Base-by-base conservation (phyloP, 2,797 vertebrate genomes). In the Zenarchopterus dispar region DNA sequence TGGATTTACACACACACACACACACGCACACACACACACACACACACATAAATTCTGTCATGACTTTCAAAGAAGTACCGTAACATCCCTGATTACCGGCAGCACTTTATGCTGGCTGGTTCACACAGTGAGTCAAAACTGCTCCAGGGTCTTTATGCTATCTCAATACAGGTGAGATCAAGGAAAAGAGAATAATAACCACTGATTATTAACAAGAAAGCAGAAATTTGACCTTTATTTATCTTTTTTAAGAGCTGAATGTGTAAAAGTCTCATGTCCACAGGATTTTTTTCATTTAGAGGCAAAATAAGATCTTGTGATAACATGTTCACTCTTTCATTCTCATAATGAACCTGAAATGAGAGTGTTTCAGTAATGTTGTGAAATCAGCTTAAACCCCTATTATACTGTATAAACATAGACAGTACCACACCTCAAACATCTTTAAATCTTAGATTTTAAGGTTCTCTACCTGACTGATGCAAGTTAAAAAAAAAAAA, bases 301-400 rank as follows among this genome's bases (percentile, higher is more conserved):
- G 0, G 24, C 36, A 60, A 73, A 75, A 47, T 24, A 19, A 39
- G 6, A 23, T 47, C 62, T 19, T 82, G 84, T 77, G 66, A 57
- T 36, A 23, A 84, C 84, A 77, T 68, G 82, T 71, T 70, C 43
- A 46, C 57, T 77, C 43, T 56, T 77, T 77, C 44, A 57, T 74
- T 65, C n/a, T 70, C 44, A 44, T 18, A 45, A 24, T 67, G 46
- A 72, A 60, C 39, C 7, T 41, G 47, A 77, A 66, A 76, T 57
- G 67, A 59, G 57, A 63, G 24, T 0, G 55, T 73, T 76, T 75
- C 57, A 84, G 55, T 56, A 3, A 63, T 56, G 50, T 80, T 86
- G 76, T 80, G 84, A 79, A 83, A 87, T 84, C 67, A 67, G 15
- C 70, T 67, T 45, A 76, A 77, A 44, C 36, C 49, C 43, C 44